Percentiles rank a stretch among this genome's conserved stretches.
These are phyloP conservation scores for Ancistrus triradiatus DNA, from an alignment of 2,113 vertebrate genomes.

Conservation along the genomic window DNA sequence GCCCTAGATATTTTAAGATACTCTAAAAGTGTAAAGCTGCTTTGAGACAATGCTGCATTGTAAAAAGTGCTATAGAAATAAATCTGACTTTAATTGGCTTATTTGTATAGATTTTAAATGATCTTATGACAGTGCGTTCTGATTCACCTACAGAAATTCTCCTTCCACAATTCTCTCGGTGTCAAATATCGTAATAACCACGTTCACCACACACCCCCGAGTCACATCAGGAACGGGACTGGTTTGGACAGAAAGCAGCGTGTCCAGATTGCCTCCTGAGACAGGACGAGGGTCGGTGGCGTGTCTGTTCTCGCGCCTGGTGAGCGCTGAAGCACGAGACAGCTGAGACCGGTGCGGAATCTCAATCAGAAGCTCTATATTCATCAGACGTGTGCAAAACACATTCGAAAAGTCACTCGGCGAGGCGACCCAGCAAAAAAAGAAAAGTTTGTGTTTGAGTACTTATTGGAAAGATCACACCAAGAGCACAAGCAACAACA, in stretches of 20 bases:
- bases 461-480: too few relatives aligned
- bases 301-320: slow-evolving; percentile 16
- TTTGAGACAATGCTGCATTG: too few relatives aligned
- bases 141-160: too few relatives aligned
- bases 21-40: too few relatives aligned
- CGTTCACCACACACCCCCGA: slow-evolving; percentile 12
- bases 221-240: slow-evolving; percentile 22
- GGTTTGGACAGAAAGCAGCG: slow-evolving; percentile 42
- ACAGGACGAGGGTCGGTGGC: slow-evolving; percentile 36
- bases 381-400: neutral
- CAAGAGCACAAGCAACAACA: too few relatives aligned
- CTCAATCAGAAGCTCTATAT: neutral
- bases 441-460: neutral
- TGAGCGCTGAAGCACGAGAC: neutral
- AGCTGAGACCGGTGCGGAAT: neutral
- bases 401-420: too few relatives aligned
- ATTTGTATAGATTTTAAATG: too few relatives aligned
- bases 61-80: too few relatives aligned
- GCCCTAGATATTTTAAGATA: too few relatives aligned
- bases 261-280: slow-evolving; percentile 38
- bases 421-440: too few relatives aligned
- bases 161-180: neutral
- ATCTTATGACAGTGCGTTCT: too few relatives aligned
- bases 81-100: too few relatives aligned
- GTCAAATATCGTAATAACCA: neutral